Evolutionary conservation across 2,113 vertebrate species (phyloP), one percentile per base, ranked within the genome.

Genomic region (Crotalus viridis): DNA sequence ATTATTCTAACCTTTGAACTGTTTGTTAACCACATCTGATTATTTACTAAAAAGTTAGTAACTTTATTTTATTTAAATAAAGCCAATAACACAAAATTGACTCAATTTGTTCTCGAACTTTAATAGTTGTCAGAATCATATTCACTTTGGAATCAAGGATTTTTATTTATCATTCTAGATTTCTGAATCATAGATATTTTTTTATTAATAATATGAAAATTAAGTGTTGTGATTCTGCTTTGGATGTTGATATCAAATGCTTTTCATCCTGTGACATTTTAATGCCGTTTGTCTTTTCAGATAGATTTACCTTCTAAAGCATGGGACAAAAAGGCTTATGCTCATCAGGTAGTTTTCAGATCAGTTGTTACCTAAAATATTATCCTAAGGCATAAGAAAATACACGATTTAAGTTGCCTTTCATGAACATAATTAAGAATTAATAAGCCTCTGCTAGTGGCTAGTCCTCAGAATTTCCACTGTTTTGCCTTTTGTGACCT

Each of bases 401-500:
- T 96, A 97, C 97, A 97, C 0, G 97, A 97, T 98, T 98, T 98
- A 98, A 98, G 98, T 98, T 98, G 97, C 98, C 97, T 98, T 98
- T 98, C 98, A 97, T 98, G 98, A 97, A 98, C 98, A 98, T 98
- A 98, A 98, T 98, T 98, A 98, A 98, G 98, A 98, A 98, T 98
- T 98, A 98, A 98, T 98, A 98, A 98, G 97, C 96, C 96, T 97
- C 97, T 97, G 97, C 98, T 96, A 98, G 97, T 98, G 98, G 98
- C 97, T 98, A 98, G 97, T 97, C 97, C 97, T 97, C 96, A 97
- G 97, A 98, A 98, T 98, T 98, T 98, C 97, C 98, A 98, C 98
- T 97, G 97, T 98, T 98, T 98, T 98, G 98, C 98, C 98, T 98
- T 97, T 97, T 98, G 97, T 98, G 98, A 99, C 98, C 98, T 7